Conservation (phyloP, 2,888 invertebrate species). For the Thecophora atra region DNA sequence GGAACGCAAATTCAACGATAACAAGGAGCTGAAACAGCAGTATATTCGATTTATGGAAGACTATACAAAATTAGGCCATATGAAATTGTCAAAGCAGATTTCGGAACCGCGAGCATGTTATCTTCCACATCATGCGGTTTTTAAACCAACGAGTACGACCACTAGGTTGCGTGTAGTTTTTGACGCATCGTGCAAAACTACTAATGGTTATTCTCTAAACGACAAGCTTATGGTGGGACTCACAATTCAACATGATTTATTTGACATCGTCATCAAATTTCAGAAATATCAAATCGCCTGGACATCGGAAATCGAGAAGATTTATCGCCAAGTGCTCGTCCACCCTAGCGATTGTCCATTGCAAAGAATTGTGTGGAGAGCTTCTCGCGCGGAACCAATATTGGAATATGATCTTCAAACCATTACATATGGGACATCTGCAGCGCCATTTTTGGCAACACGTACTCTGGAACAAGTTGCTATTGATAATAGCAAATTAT, state of each 20-base stretch:
- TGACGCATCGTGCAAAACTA: slow-evolving; percentile 48
- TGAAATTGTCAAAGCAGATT: slow-evolving; percentile 1
- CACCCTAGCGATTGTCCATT: slow-evolving; percentile 24
- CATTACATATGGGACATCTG: no score
- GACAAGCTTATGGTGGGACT: slow-evolving; percentile 44
- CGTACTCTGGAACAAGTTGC: no score
- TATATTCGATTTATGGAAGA: not conserved
- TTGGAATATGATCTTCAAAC: no score
- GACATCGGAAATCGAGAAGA: slow-evolving; percentile 32
- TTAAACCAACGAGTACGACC: slow-evolving; percentile 46
- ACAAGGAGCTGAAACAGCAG: not conserved
- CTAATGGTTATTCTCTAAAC: slow-evolving; percentile 40
- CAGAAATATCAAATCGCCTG: slow-evolving; percentile 27
- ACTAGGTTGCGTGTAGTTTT: slow-evolving; percentile 49
- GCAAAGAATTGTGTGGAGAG: slow-evolving; percentile 29
- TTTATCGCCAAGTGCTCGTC: slow-evolving; percentile 37
- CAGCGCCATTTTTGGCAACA: no score
- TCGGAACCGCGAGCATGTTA: slow-evolving; percentile 40
- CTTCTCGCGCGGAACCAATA: no score
- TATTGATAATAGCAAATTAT: no score
- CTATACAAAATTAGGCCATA: not conserved
- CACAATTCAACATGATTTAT: slow-evolving; percentile 36
- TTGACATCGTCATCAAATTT: slow-evolving; percentile 24
- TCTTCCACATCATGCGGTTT: slow-evolving; percentile 48
- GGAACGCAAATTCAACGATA: not conserved